These are phyloP conservation scores for Pseudochirops corinnae DNA, from an alignment of 2,797 vertebrate genomes.

Conservation along the genomic window DNA sequence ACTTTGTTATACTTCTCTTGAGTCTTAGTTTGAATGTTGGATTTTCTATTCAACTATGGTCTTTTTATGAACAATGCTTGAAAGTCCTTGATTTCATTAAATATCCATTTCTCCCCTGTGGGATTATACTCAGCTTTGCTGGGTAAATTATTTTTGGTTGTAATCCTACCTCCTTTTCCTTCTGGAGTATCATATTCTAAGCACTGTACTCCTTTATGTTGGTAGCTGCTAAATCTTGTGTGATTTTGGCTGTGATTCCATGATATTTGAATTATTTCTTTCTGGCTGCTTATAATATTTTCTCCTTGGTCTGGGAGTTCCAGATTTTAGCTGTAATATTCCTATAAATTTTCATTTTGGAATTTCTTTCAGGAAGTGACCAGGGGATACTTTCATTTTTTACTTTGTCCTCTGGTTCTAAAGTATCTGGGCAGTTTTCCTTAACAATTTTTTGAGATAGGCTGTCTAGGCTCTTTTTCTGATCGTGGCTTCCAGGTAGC, in stretches of 20 bases:
- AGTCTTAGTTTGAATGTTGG: background rate
- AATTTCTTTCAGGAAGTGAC: background rate
- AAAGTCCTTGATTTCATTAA: background rate
- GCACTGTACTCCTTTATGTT: background rate
- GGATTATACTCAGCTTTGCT: background rate
- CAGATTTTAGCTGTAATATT: background rate
- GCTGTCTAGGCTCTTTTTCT: background rate
- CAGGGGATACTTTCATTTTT: background rate
- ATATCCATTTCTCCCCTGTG: background rate
- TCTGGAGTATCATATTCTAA: background rate
- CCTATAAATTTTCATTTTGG: background rate
- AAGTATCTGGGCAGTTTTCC: background rate
- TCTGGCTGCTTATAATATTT: background rate
- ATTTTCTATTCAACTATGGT: background rate
- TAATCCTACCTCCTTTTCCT: background rate
- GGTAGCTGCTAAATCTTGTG: background rate
- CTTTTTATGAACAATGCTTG: background rate
- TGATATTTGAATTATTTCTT: background rate
- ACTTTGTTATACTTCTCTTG: background rate
- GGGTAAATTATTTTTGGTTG: background rate
- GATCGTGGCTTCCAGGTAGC: background rate
- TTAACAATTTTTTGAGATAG: background rate
- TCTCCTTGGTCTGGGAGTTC: background rate
- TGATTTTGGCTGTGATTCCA: background rate
- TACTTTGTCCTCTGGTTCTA: background rate